Conservation (phyloP, 2,888 invertebrate genomes). For the Cylindroiulus punctatus region DNA sequence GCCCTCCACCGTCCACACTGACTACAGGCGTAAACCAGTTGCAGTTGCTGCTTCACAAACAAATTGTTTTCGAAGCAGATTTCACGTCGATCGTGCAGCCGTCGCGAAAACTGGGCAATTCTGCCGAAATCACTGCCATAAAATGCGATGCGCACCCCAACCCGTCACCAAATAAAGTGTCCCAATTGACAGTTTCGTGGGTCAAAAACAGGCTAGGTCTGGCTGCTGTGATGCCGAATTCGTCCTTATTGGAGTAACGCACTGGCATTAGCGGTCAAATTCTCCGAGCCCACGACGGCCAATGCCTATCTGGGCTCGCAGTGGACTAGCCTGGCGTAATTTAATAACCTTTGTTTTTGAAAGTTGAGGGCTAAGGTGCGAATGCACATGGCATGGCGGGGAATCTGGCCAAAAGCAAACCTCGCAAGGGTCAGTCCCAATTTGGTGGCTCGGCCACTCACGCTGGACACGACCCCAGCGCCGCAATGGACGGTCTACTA, state of each 20-base stretch:
- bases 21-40: constrained; percentile 39
- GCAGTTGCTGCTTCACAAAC: constrained; percentile 35
- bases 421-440: constrained; percentile 36
- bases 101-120: background rate
- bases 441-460: background rate
- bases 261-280: background rate
- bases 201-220: constrained; percentile 12
- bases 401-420: constrained; percentile 50
- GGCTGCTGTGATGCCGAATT: constrained; percentile 4
- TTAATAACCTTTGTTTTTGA: constrained; percentile 20
- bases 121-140: background rate
- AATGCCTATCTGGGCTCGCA: no score
- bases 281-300: background rate
- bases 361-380: constrained; percentile 45
- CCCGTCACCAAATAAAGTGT: background rate
- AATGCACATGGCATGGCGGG: constrained; percentile 58
- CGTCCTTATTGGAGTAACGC: constrained; percentile 35
- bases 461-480: background rate
- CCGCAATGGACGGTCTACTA: background rate
- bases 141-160: background rate
- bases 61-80: background rate
- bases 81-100: background rate
- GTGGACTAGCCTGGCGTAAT: background rate
- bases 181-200: constrained; percentile 39
- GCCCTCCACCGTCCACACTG: constrained; percentile 34